Base-by-base conservation (phyloP, 2,888 invertebrate genomes). In the Hemistola chrysoprasaria region DNA sequence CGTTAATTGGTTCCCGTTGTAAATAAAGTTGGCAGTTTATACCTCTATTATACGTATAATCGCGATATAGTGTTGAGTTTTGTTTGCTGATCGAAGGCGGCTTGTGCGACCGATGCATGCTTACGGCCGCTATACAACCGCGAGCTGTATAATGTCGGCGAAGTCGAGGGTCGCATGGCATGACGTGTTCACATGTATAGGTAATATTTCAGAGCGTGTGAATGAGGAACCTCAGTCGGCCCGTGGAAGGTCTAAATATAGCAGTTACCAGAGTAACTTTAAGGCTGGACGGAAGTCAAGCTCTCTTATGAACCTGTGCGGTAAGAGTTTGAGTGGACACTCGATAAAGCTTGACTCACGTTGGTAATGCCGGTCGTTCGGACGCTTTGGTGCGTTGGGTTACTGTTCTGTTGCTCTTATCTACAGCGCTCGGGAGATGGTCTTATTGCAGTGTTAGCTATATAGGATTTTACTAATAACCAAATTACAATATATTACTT, bases 291-390 rank as follows among this genome's bases (percentile, higher is more conserved):
- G 96, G 93, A 96, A 96, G 92, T 96, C 96, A 91, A 96, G 95
- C 93, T 96, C 96, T 88, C 93, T 96, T 92, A 95, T 96, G 95
- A 96, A 96, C 93, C 92, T 96, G 92, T 95, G 95, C 93, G 96
- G 96, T 96, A 96, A 96, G 96, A 92, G 78, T 78, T 78, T 76
- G 66, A 62, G 62, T 70, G 69, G 61, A 66, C 75, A 75, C 72
- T 65, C 70, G 74, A 71, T 78, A 70, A 65, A 65, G 80, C 81
- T 82, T 80, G 65, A 68, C 71, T 73, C 83, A 81, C 79, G 66
- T 72, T 72, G 75, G 75, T 71, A 54, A 62, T 55, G 67, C 54
- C 69, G 66, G 71, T 52, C 53, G 38, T 57, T 62, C 68, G 75
- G 70, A 63, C 65, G 81, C 81, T 81, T 59, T 77, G 86, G 84